Evolutionary conservation across 2,888 invertebrate species (phyloP), one percentile per base, ranked within the genome.

Genomic region (Hanleya hanleyi): DNA sequence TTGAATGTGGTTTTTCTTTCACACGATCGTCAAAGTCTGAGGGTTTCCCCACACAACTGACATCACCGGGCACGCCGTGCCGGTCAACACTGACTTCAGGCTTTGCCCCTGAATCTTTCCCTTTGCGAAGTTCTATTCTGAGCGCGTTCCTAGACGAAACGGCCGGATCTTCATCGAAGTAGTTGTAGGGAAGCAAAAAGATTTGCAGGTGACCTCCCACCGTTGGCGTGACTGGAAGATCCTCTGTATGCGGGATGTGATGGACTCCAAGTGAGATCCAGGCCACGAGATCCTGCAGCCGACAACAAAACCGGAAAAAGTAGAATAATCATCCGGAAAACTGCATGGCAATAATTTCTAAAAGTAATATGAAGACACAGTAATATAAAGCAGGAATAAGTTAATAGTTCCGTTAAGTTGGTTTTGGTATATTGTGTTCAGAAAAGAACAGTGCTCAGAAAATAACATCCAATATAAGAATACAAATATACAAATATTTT

Each of bases 231-330:
- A 64, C 64, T n/a, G 64, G 64, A 15, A 64, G 64, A 26, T 64
- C 64, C n/a, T 64, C 64, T 64, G 38, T 64, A 35, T 64, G 64
- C 22, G 64, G 64, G 18, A 64, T 37, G 35, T 64, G 64, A 35
- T 64, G 64, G 36, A 64, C n/a, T 1, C 64, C 64, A 35, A 64
- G 2, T 4, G 64, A 36, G 15, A 64, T 35, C 64, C 64, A 64
- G 15, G 37, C 33, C 12, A 64, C 64, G 9, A 64, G 26, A 35
- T 64, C 64, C 64, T 64, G 57, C 7, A 57, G 29, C 18, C 22
- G n/a, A n/a, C n/a, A n/a, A n/a, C n/a, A n/a, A n/a, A n/a, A n/a
- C n/a, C n/a, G n/a, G n/a, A n/a, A n/a, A n/a, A n/a, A n/a, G n/a
- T n/a, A n/a, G n/a, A n/a, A n/a, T n/a, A n/a, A n/a, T n/a, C n/a